Evolutionary conservation across 1,140 invertebrate genomes (phyloP).

Genomic region (Halictus rubicundus): DNA sequence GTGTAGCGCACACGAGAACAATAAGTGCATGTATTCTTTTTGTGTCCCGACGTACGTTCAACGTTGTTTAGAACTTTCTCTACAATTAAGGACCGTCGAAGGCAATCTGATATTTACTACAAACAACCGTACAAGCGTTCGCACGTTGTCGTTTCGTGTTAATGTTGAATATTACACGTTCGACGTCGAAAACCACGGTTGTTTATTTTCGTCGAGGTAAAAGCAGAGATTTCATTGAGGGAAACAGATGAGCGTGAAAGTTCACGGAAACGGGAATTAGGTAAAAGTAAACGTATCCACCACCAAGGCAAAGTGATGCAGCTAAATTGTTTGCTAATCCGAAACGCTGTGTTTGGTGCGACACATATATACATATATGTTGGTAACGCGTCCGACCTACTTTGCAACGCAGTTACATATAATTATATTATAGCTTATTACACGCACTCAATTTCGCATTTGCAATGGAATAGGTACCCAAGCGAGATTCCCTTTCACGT

Average conservation of each 20-base stretch:
- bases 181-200: no score
- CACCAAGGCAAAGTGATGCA: background rate
- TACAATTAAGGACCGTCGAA: background rate
- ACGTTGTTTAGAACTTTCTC: background rate
- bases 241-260: background rate
- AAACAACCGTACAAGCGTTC: no score
- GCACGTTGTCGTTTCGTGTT: no score
- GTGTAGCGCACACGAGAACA: background rate
- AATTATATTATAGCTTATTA: slow-evolving; percentile 41
- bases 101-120: background rate
- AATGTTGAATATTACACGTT: no score
- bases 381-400: slow-evolving; percentile 24
- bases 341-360: background rate
- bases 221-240: background rate
- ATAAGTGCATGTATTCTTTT: background rate
- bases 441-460: slow-evolving; percentile 21
- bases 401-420: slow-evolving; percentile 30
- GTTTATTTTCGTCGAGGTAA: background rate
- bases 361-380: background rate
- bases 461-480: slow-evolving; percentile 19
- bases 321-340: slow-evolving; percentile 30
- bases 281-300: background rate
- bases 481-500: slow-evolving; percentile 21
- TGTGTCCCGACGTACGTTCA: background rate
- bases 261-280: background rate